These are phyloP conservation scores for Iphiclides podalirius DNA, from an alignment of 2,888 invertebrate species.

Conservation along the genomic window DNA sequence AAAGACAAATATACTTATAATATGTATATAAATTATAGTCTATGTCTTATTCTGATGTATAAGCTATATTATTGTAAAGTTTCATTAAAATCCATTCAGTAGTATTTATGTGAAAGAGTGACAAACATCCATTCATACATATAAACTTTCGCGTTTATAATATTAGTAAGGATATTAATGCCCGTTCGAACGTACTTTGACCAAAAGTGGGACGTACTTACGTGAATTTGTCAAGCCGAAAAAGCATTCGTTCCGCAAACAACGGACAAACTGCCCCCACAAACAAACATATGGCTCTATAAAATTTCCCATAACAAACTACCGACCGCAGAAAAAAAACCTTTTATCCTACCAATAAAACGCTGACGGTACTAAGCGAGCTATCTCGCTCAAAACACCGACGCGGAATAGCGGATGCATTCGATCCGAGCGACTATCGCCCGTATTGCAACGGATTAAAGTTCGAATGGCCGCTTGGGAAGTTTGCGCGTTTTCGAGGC, in stretches of 20 bases:
- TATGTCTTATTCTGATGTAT: too few relatives aligned
- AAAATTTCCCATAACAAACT: constrained; percentile 33
- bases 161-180: too few relatives aligned
- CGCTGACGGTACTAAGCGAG: constrained; percentile 41
- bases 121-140: too few relatives aligned
- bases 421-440: constrained; percentile 23
- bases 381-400: constrained; percentile 33
- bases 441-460: constrained; percentile 28
- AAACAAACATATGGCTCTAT: constrained; percentile 24
- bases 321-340: constrained; percentile 36
- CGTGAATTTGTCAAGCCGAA: constrained; percentile 8
- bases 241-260: background rate
- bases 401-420: constrained; percentile 6
- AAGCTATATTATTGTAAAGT: too few relatives aligned
- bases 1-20: too few relatives aligned
- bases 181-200: too few relatives aligned
- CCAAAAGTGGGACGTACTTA: background rate
- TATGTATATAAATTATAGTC: too few relatives aligned
- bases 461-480: constrained; percentile 9
- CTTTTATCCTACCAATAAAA: constrained; percentile 53
- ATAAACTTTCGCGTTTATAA: too few relatives aligned
- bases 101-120: too few relatives aligned
- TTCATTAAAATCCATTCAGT: too few relatives aligned
- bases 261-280: constrained; percentile 5
- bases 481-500: constrained; percentile 33